Base-by-base conservation (phyloP, 2,113 vertebrate species). In the Mormoops blainvillei region DNA sequence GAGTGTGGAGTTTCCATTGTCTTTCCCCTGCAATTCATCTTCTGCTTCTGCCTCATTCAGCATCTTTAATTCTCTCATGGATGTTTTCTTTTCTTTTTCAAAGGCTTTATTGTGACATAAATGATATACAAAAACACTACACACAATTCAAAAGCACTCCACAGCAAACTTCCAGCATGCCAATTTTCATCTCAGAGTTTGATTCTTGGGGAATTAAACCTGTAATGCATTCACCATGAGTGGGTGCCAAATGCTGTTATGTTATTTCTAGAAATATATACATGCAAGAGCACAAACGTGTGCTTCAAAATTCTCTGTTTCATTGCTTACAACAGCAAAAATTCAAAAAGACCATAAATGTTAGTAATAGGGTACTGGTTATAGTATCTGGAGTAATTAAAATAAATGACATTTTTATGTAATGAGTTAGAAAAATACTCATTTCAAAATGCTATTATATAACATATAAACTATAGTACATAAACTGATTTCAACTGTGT, bases 391-490 rank as follows among this genome's bases (percentile, higher is more conserved):
- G 1, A 82, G 48, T 48, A 48, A 85, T 52, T 68, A 7, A 92
- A 94, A 68, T 65, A 67, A 76, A 24, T 92, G 3, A 38, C 7
- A 12, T n/a, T 24, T 63, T 89, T 76, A 87, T 56, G 63, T 84
- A 50, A 85, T n/a, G 16, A 80, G 4, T 48, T 88, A 68, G 5
- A 71, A 78, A 71, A 8, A 91, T 31, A 68, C 38, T 78, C 1
- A 26, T 70, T 41, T 71, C 38, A 18, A 24, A 63, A 70, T 81
- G 7, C 1, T 28, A 83, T 20, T 38, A 12, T 63, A 31, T 52
- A 52, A 31, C 43, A 86, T 19, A 33, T n/a, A 78, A 83, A 68
- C 31, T 24, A 20, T 4, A 71, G 33, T 12, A 78, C 63, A 48
- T 7, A 77, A 26, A 58, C 26, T 50, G 83, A 5, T 92, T 92